Percentiles rank a stretch among this genome's conserved stretches.
Evolutionary conservation across 2,113 vertebrate species (phyloP).

Genomic region (Monopterus albus): DNA sequence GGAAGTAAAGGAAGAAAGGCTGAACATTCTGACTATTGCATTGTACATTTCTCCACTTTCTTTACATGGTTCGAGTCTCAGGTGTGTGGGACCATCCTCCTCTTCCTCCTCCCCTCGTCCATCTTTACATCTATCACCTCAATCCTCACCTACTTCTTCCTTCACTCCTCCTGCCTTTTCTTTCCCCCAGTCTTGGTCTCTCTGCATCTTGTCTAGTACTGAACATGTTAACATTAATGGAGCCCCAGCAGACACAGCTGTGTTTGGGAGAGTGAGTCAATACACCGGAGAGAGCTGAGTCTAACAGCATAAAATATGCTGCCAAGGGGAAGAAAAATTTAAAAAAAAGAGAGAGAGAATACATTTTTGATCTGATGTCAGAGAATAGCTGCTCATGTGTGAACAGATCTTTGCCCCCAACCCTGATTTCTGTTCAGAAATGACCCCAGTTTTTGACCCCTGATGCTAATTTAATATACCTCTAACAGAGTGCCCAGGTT

Average conservation of each 20-base stretch:
- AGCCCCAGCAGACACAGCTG: conserved; percentile 62
- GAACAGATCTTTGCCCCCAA: background rate
- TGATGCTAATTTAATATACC: background rate
- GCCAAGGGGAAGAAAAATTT: background rate
- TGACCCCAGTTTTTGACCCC: background rate
- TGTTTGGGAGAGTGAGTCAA: conserved; percentile 48
- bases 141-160: background rate
- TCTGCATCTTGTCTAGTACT: conserved; percentile 30
- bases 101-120: conserved; percentile 1
- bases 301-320: conserved; percentile 2
- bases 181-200: background rate
- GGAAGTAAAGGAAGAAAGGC: conserved; percentile 23
- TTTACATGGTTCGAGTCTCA: conserved; percentile 1
- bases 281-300: too few relatives aligned
- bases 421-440: background rate
- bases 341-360: background rate
- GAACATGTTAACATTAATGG: conserved; percentile 64
- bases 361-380: background rate
- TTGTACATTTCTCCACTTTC: background rate
- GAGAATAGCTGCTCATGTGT: background rate
- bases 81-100: background rate
- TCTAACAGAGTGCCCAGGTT: conserved; percentile 1
- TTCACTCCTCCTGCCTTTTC: background rate
- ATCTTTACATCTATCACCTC: background rate
- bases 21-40: conserved; percentile 38